Percentiles rank a stretch among this genome's conserved stretches.
phyloP scores from a whole-genome alignment of 1,140 invertebrate species.

The Hirudo medicinalis region DNA sequence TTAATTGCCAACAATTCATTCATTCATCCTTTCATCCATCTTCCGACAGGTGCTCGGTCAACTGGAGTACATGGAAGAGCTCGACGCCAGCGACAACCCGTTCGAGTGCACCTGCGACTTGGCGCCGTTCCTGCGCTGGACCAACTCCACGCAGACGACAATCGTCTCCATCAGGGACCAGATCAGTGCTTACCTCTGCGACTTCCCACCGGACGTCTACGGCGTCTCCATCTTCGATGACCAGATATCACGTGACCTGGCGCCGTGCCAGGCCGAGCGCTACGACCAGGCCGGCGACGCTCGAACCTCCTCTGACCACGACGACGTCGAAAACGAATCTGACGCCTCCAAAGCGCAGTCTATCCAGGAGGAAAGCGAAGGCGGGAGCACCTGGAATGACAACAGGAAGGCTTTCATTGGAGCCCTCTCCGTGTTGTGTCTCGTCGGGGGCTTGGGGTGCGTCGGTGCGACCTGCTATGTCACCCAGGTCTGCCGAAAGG shows the following conservation, averaged over 20 bases:
- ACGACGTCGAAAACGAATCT: background rate
- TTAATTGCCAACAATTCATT: background rate
- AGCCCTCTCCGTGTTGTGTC: background rate
- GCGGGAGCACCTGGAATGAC: background rate
- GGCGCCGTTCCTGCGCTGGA: slow-evolving; percentile 20
- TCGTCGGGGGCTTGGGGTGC: slow-evolving; percentile 8
- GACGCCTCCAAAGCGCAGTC: background rate
- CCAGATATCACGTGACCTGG: background rate
- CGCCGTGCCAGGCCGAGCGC: background rate
- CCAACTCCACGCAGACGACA: slow-evolving; percentile 15
- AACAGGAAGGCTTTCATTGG: slow-evolving; percentile 3
- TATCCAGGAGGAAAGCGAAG: background rate
- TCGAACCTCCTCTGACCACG: background rate
- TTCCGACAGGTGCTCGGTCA: slow-evolving; percentile 13
- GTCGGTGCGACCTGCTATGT: slow-evolving; percentile 17
- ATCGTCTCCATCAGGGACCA: slow-evolving; percentile 12
- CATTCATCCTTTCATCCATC: background rate
- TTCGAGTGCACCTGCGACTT: slow-evolving; percentile 22
- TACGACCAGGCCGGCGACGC: background rate
- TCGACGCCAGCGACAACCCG: slow-evolving; percentile 21
- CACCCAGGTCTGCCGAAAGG: slow-evolving; percentile 18
- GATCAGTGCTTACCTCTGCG: slow-evolving; percentile 8
- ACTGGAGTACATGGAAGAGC: slow-evolving; percentile 20
- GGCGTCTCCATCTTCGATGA: slow-evolving; percentile 6
- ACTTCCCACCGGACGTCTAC: slow-evolving; percentile 8